These are phyloP conservation scores for Gymnothorax reevesii DNA, from an alignment of 2,797 vertebrate genomes.

Conservation along the genomic window DNA sequence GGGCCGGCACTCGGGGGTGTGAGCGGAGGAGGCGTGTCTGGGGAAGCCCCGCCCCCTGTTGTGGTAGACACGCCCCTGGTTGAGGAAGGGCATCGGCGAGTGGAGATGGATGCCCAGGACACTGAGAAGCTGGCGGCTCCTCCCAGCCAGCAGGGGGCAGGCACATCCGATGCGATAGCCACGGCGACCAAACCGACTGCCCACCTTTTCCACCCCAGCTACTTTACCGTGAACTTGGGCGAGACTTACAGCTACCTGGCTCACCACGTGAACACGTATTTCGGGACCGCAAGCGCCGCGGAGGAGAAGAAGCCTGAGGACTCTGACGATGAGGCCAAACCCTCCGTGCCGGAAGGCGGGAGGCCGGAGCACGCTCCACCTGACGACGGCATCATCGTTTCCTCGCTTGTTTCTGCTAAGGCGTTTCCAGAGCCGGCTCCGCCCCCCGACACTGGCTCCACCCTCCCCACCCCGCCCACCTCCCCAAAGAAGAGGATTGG, in stretches of 20 bases:
- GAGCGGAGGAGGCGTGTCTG: conserved; percentile 41
- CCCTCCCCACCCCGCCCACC: conserved; percentile 44
- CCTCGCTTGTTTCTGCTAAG: conserved; percentile 53
- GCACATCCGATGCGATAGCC: conserved; percentile 51
- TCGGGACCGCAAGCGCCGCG: conserved; percentile 68
- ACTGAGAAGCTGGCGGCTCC: conserved; percentile 48
- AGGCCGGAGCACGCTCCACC: conserved; percentile 51
- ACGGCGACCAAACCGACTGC: conserved; percentile 54
- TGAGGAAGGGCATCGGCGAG: conserved; percentile 54
- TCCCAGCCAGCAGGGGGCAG: conserved; percentile 38
- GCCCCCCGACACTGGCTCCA: conserved; percentile 38
- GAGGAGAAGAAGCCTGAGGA: conserved; percentile 63
- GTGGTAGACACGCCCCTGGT: conserved; percentile 27
- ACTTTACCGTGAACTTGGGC: conserved; percentile 81
- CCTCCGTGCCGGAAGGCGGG: conserved; percentile 38
- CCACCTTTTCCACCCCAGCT: conserved; percentile 82
- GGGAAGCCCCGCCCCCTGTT: conserved; percentile 2
- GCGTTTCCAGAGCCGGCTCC: conserved; percentile 38
- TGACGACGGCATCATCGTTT: conserved; percentile 43
- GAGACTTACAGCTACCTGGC: conserved; percentile 87
- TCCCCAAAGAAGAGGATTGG: conserved; percentile 83
- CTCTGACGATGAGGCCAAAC: conserved; percentile 37
- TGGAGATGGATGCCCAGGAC: conserved; percentile 46
- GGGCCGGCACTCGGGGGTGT: conserved; percentile 53
- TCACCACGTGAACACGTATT: conserved; percentile 90